phyloP scores from a whole-genome alignment of 2,797 vertebrate species.

The Rhabdophis nuchalis region DNA sequence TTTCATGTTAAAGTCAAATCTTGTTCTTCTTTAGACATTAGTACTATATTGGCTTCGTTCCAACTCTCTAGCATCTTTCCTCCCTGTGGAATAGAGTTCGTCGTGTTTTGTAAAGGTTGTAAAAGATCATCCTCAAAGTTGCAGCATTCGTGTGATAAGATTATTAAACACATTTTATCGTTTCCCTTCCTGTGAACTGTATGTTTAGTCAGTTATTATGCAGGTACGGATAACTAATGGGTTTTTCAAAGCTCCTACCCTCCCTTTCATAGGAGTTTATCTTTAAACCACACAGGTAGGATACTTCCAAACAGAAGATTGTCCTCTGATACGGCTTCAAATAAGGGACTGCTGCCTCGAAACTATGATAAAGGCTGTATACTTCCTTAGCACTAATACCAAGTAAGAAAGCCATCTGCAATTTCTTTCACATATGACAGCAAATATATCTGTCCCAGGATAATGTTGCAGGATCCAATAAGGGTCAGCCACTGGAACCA shows the following conservation, averaged over 20 bases:
- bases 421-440: background rate
- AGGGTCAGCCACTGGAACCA: background rate
- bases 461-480: background rate
- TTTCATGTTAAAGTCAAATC: background rate
- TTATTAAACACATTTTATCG: background rate
- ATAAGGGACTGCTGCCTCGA: background rate
- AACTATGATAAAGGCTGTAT: background rate
- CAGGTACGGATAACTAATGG: background rate
- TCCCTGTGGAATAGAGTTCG: background rate
- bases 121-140: background rate
- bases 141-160: background rate
- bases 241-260: background rate
- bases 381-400: background rate
- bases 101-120: background rate
- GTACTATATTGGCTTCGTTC: background rate
- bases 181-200: background rate
- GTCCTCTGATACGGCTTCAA: background rate
- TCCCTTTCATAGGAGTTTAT: background rate
- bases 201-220: background rate
- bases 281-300: background rate
- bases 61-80: background rate
- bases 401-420: background rate
- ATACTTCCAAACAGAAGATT: background rate
- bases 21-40: background rate
- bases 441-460: background rate